Base-by-base conservation (phyloP, 2,888 invertebrate genomes). In the Harpalus rufipes region DNA sequence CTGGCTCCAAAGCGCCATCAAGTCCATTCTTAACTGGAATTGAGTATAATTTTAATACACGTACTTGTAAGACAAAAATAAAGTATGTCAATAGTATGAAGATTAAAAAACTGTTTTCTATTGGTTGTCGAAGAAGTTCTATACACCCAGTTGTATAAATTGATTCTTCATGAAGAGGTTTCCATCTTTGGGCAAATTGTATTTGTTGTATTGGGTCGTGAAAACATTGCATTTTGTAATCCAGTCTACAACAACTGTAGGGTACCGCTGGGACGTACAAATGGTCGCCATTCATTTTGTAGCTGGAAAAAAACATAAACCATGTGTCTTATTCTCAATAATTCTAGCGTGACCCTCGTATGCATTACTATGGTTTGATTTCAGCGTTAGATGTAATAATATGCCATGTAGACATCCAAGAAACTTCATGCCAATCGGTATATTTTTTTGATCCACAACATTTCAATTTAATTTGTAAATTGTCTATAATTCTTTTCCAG, bases 181-280 rank as follows among this genome's bases (percentile, higher is more conserved):
- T 90, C 84, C 90, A 89, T 84, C 90, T 82, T 84, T 90, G 88
- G 2, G 88, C 86, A 32, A 88, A 90, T 41, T 89, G 88, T 3
- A 86, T 85, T 87, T 91, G 94, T 87, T 94, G 94, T 84, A 94
- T 87, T 0, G 93, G 94, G 88, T 94, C 94, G 89, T 94, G 94
- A 87, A 93, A 92, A 90, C 94, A 94, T 5, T 94, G 93, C 76
- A 93, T 92, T 61, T 93, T 91, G 86, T 93, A 93, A 41, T 92
- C 90, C 3, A 93, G 91, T 72, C 92, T 92, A 89, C 94, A 94
- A 89, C 94, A 94, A 39, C 94, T 94, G 91, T 93, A 94, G 0
- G 94, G 93, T 0, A 92, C 91, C 56, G 93, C 92, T 0, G 93
- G 93, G 0, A 92, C 91, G 81, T 92, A 88, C 76, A 93, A 90